Base-by-base conservation (phyloP, 2,888 invertebrate species). In the Nasonia oneida region DNA sequence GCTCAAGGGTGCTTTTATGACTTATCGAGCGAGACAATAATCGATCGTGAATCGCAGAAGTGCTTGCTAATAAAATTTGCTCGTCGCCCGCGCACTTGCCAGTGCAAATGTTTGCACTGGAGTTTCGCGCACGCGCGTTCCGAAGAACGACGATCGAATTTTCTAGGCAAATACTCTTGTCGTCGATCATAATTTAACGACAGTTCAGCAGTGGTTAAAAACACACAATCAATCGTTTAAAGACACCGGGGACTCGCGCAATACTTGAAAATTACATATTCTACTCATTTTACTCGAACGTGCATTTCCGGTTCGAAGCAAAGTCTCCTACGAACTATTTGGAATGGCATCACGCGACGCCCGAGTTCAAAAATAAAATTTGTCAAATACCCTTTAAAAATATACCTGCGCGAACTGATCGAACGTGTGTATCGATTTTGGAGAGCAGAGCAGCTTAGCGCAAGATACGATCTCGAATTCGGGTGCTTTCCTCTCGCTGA, bases 101-200 rank as follows among this genome's bases (percentile, higher is more conserved):
- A 77, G 78, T 77, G 64, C 15, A 70, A 85, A 85, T 85, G 64
- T 85, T 85, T 85, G 78, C 67, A 10, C 23, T 39, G n/a, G 29
- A 67, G 10, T 75, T n/a, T 14, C 42, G 37, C 39, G 15, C 14
- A 14, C 29, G 15, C 61, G 14, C 29, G 23, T 5, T 37, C 14
- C 14, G 10, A 64, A 3, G 33, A 14, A 33, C 73, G 71, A 61
- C 61, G 53, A 83, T 83, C 64, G 33, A 42, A 83, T 77, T 83
- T 77, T 71, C 77, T 29, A 33, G 57, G 3, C 29, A 67, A 67
- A 67, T n/a, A 67, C 33, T 33, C 29, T 12, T 10, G 12, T 29
- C 2, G 29, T 29, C 6, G 3, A 2, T 23, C 15, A 33, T 67
- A 29, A 29, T 29, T 67, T 67, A 23, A 67, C 10, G 33, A 67